Evolutionary conservation across 2,113 vertebrate species (phyloP).

Genomic region (Cololabis saira): DNA sequence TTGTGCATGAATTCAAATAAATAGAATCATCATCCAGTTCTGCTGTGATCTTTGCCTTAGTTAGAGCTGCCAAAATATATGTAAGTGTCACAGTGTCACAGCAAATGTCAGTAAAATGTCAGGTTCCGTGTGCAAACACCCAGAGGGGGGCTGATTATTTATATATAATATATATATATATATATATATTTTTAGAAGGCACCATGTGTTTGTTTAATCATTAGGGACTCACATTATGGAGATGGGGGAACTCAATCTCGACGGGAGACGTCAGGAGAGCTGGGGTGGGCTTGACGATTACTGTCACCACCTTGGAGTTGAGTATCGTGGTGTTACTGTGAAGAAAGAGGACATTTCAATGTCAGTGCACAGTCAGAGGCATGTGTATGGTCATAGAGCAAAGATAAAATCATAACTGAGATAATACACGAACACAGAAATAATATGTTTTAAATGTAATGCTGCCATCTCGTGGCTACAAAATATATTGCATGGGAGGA

Average conservation of each 20-base stretch:
- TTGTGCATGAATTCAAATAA: constrained; percentile 24
- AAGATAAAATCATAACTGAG: background rate
- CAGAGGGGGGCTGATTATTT: constrained; percentile 20
- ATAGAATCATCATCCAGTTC: constrained; percentile 15
- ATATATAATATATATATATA: too few relatives aligned
- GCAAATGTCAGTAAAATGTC: constrained; percentile 80
- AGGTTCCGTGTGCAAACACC: constrained; percentile 55
- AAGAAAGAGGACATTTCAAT: constrained; percentile 19
- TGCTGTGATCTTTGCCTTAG: constrained; percentile 40
- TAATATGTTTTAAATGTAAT: background rate
- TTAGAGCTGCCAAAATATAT: constrained; percentile 33
- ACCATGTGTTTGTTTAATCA: constrained; percentile 33
- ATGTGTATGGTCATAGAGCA: constrained; percentile 1
- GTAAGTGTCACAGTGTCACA: constrained; percentile 58
- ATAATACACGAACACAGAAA: background rate
- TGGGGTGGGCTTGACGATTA: constrained; percentile 92
- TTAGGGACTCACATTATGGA: constrained; percentile 90
- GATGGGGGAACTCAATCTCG: constrained; percentile 96
- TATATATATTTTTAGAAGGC: constrained; percentile 46
- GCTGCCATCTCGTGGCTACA: constrained; percentile 52
- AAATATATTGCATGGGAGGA: constrained; percentile 17
- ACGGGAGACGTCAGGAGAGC: constrained; percentile 87
- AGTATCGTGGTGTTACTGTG: constrained; percentile 90
- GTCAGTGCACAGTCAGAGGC: constrained; percentile 25
- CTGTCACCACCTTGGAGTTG: constrained; percentile 95